Evolutionary conservation across 2,113 vertebrate species (phyloP).

Genomic region (Lasiurus cinereus): DNA sequence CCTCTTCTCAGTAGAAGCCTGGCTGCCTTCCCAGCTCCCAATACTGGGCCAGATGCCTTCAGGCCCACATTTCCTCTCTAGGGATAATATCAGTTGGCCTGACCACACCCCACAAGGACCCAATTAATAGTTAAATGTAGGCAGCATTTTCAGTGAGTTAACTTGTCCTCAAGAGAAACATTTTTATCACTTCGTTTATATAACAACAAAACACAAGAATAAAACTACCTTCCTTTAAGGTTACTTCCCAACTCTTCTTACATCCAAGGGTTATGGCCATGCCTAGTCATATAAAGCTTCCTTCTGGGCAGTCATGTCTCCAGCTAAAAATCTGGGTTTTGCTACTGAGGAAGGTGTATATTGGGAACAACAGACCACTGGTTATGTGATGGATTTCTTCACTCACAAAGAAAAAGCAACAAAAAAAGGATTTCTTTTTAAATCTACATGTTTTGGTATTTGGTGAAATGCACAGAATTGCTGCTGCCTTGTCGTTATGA

Average conservation of each 20-base stretch:
- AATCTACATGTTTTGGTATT: not conserved
- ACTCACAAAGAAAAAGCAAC: not conserved
- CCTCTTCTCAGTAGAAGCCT: not conserved
- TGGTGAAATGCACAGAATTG: not conserved
- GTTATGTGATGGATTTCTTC: not conserved
- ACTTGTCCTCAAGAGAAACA: not conserved
- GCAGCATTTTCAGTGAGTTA: not conserved
- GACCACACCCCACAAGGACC: not conserved
- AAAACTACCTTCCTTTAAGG: not conserved
- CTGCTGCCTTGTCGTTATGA: not conserved
- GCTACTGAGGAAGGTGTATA: not conserved
- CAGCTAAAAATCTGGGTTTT: not conserved
- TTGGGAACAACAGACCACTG: not conserved
- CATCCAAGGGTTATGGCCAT: not conserved
- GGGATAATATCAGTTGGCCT: not conserved
- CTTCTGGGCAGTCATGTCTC: not conserved
- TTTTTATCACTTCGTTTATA: not conserved
- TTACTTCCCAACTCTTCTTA: not conserved
- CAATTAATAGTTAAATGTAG: not conserved
- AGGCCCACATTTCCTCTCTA: not conserved
- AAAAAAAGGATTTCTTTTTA: not conserved
- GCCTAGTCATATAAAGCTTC: not conserved
- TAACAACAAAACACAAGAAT: not conserved
- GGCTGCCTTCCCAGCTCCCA: constrained; percentile 47
- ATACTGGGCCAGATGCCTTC: not conserved